Conservation (phyloP, 1,140 invertebrate species). For the Homalodisca vitripennis region DNA sequence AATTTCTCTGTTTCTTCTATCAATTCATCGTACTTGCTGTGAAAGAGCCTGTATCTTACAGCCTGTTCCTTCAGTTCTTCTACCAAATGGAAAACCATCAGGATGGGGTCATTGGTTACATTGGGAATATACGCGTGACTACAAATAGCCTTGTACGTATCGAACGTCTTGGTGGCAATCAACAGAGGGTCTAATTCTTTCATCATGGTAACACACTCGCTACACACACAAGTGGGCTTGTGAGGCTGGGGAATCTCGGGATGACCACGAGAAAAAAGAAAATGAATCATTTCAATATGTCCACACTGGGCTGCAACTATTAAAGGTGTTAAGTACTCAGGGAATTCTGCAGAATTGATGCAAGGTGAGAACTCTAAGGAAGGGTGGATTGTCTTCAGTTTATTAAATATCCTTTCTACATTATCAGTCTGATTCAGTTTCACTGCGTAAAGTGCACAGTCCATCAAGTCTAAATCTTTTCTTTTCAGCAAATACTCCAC, state of each 20-base stretch:
- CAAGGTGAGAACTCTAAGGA: slow-evolving; percentile 20
- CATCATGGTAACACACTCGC: slow-evolving; percentile 51
- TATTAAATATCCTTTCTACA: slow-evolving; percentile 52
- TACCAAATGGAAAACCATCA: slow-evolving; percentile 60
- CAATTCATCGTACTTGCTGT: slow-evolving; percentile 55
- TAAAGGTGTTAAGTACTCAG: slow-evolving; percentile 67
- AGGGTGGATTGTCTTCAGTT: slow-evolving; percentile 38
- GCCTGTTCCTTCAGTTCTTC: slow-evolving; percentile 54
- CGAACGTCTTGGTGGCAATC: slow-evolving; percentile 53
- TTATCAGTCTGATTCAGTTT: slow-evolving; percentile 53
- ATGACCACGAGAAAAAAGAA: slow-evolving; percentile 61
- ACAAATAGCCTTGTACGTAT: slow-evolving; percentile 58
- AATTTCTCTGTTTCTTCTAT: slow-evolving; percentile 57
- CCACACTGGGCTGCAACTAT: slow-evolving; percentile 69
- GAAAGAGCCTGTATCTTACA: slow-evolving; percentile 55
- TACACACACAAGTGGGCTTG: slow-evolving; percentile 56
- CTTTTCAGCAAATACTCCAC: slow-evolving; percentile 54
- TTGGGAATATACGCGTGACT: slow-evolving; percentile 68
- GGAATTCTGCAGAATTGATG: slow-evolving; percentile 53
- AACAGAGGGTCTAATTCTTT: slow-evolving; percentile 51
- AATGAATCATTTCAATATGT: slow-evolving; percentile 66
- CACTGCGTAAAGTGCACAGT: slow-evolving; percentile 56
- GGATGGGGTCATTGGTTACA: slow-evolving; percentile 62
- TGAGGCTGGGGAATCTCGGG: slow-evolving; percentile 56
- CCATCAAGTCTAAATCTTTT: slow-evolving; percentile 53